Percentiles rank a stretch among this genome's conserved stretches.
Conservation (phyloP, 2,113 vertebrate genomes). For the Actenoides lindsayi region DNA sequence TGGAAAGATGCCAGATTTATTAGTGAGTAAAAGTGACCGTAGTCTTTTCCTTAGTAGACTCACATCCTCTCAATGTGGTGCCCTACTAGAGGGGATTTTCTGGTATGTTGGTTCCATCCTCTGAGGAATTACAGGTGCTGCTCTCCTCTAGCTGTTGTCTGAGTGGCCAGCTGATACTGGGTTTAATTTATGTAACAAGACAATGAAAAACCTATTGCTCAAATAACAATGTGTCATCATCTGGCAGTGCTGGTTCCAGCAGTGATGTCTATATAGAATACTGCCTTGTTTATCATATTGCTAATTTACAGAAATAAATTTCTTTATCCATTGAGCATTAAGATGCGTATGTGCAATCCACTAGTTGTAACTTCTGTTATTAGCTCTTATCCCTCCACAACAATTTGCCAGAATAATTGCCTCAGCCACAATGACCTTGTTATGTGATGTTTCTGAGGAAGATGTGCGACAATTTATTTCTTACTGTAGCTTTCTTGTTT, state of each 20-base stretch:
- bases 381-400: conserved; percentile 57
- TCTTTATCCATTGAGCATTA: neutral
- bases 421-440: conserved; percentile 55
- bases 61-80: rapidly evolving
- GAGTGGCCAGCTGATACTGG: neutral
- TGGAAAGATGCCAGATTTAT: neutral
- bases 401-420: conserved; percentile 70
- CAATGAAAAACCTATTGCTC: neutral
- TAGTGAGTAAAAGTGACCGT: neutral
- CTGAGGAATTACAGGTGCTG: neutral
- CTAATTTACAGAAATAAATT: conserved; percentile 68
- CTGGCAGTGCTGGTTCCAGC: neutral
- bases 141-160: neutral
- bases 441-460: conserved; percentile 49
- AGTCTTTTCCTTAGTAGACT: neutral
- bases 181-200: neutral
- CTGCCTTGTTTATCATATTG: neutral
- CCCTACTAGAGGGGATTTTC: neutral
- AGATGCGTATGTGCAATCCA: conserved; percentile 10
- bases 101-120: neutral
- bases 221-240: neutral
- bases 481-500: conserved; percentile 41
- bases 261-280: neutral
- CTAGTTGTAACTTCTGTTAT: conserved; percentile 41
- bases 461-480: conserved; percentile 47